Percentiles rank a stretch among this genome's conserved stretches.
Conservation (phyloP, 2,113 vertebrate genomes). For the Setophaga kirtlandii region DNA sequence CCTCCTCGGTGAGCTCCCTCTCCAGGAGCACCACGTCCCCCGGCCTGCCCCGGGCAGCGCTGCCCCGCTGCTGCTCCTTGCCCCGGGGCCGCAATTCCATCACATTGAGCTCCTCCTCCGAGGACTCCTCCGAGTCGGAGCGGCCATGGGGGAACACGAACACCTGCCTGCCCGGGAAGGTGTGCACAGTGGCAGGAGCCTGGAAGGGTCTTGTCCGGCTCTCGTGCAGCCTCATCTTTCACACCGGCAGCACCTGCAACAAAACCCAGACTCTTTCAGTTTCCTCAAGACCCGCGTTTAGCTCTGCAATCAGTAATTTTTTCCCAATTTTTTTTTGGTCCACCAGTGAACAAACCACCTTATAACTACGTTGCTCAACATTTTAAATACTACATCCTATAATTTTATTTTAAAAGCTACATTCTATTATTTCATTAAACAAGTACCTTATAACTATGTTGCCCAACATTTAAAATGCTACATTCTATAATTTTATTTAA, state of each 20-base stretch:
- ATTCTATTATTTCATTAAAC: neutral
- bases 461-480: neutral
- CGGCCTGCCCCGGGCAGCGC: slow-evolving; percentile 11
- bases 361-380: accelerated
- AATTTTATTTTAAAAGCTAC: neutral
- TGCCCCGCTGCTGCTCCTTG: slow-evolving; percentile 59
- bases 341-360: neutral
- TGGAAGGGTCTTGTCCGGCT: slow-evolving; percentile 78
- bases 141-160: slow-evolving; percentile 78
- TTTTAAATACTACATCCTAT: neutral
- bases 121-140: slow-evolving; percentile 60
- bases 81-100: slow-evolving; percentile 75
- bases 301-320: neutral
- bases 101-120: slow-evolving; percentile 81
- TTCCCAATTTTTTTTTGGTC: neutral
- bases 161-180: slow-evolving; percentile 82
- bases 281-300: neutral
- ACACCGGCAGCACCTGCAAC: slow-evolving; percentile 25
- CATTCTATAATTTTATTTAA: neutral
- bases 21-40: slow-evolving; percentile 81
- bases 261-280: neutral
- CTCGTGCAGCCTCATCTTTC: slow-evolving; percentile 83
- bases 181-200: slow-evolving; percentile 83
- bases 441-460: too few species aligned
- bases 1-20: slow-evolving; percentile 77